Conservation (phyloP, 2,888 invertebrate genomes). For the Ramazzottius varieornatus region DNA sequence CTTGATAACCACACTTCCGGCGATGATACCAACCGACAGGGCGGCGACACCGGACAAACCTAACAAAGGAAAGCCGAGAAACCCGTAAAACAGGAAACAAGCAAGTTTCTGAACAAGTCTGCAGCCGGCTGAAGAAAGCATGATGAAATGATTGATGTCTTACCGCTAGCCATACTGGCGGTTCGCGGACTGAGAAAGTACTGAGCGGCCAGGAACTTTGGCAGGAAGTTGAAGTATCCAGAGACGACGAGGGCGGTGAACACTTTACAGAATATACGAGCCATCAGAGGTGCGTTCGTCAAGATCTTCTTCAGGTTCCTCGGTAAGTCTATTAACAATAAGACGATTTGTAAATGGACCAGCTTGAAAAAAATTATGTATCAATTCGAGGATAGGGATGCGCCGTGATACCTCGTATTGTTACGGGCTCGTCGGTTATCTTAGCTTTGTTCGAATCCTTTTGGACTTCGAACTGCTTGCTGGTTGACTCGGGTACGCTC, state of each 20-base stretch:
- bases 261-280: not conserved
- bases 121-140: too few species aligned
- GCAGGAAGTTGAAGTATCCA: slow-evolving; percentile 3
- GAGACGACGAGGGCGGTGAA: not conserved
- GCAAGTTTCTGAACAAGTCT: too few species aligned
- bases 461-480: not conserved
- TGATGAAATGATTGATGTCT: not conserved
- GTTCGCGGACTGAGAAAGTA: not conserved
- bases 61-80: too few species aligned
- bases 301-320: not conserved
- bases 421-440: not conserved
- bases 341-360: too few species aligned
- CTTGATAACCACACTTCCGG: not conserved
- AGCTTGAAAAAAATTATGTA: not conserved
- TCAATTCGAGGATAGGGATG: not conserved
- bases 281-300: not conserved
- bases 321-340: not conserved
- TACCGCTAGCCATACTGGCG: not conserved
- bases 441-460: not conserved
- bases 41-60: not conserved
- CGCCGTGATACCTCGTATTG: not conserved
- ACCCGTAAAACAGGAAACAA: too few species aligned
- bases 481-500: not conserved
- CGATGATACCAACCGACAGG: not conserved
- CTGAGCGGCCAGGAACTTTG: not conserved